Evolutionary conservation across 2,888 invertebrate species (phyloP), one percentile per base, ranked within the genome.

Genomic region (Gisinianus flammeolus): DNA sequence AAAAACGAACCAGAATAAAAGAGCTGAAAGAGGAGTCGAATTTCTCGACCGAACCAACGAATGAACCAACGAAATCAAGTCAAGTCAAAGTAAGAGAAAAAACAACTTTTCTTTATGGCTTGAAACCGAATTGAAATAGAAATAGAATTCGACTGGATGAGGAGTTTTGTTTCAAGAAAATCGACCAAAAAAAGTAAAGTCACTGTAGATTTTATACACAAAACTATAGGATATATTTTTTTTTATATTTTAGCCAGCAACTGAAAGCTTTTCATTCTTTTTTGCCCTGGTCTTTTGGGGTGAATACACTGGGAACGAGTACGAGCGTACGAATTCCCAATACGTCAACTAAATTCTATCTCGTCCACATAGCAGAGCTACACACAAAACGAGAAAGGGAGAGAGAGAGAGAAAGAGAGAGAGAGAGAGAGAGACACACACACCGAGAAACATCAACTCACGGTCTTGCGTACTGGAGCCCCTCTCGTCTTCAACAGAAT

Each of bases 391-490:
- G n/a, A 24, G 35, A 5, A 68, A 33, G n/a, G 33, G 19, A 30
- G 24, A 68, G 35, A 68, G 33, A n/a, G n/a, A n/a, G n/a, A n/a
- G n/a, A n/a, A n/a, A n/a, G n/a, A n/a, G n/a, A n/a, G n/a, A n/a
- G n/a, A 33, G 35, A 24, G 19, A 58, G 58, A 44, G 69, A 26
- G 35, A 52, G 0, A 19, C 22, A 64, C 10, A 6, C 54, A 24
- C 28, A 26, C n/a, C 10, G 30, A 70, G 70, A 26, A 64, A 64
- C 64, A 64, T 22, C 28, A 26, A 26, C 26, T 28, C 33, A 31
- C 31, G 73, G 62, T 73, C 73, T 73, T 73, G 73, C 73, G 73
- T 73, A 64, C 31, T 73, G 35, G 16, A 26, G 35, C 31, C 62
- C 30, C 54, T 16, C n/a, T 22, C 58, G 5, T 56, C 56, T 26